These are phyloP conservation scores for Pseudococcus longispinus DNA, from an alignment of 2,888 invertebrate species.

Conservation along the genomic window DNA sequence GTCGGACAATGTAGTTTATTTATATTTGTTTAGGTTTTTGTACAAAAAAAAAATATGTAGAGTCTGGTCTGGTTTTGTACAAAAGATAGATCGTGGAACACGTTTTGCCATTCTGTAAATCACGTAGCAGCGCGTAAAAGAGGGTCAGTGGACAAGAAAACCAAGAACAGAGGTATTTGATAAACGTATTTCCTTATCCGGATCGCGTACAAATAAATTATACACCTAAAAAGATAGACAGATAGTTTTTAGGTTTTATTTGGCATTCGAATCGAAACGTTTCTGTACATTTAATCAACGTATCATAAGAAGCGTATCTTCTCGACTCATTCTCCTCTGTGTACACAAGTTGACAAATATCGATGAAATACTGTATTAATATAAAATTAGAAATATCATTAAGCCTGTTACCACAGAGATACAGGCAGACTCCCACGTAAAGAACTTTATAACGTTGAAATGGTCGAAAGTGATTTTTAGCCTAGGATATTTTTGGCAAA, in stretches of 20 bases:
- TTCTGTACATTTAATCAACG: conserved; percentile 49
- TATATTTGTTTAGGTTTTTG: conserved; percentile 42
- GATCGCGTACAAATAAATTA: conserved; percentile 49
- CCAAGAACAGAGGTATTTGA: conserved; percentile 33
- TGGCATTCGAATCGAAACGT: conserved; percentile 38
- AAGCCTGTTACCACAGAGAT: too few species aligned
- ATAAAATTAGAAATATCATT: not conserved
- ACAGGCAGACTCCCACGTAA: not conserved
- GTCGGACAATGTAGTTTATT: conserved; percentile 16
- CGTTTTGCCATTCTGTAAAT: conserved; percentile 55
- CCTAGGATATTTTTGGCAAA: not conserved
- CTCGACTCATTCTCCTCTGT: not conserved
- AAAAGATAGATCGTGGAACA: conserved; percentile 45
- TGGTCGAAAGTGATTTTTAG: not conserved
- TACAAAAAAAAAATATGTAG: conserved; percentile 13
- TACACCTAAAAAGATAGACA: conserved; percentile 20
- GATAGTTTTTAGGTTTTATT: not conserved
- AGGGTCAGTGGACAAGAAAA: conserved; percentile 53
- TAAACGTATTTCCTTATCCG: conserved; percentile 43
- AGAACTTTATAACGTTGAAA: not conserved
- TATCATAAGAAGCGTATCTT: conserved; percentile 33
- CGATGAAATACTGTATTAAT: not conserved
- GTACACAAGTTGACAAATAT: not conserved
- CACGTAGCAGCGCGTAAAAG: conserved; percentile 48
- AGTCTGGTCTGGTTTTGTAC: conserved; percentile 30